These are phyloP conservation scores for Cynodonichthys magdalenae DNA, from an alignment of 2,797 vertebrate species.

Conservation along the genomic window DNA sequence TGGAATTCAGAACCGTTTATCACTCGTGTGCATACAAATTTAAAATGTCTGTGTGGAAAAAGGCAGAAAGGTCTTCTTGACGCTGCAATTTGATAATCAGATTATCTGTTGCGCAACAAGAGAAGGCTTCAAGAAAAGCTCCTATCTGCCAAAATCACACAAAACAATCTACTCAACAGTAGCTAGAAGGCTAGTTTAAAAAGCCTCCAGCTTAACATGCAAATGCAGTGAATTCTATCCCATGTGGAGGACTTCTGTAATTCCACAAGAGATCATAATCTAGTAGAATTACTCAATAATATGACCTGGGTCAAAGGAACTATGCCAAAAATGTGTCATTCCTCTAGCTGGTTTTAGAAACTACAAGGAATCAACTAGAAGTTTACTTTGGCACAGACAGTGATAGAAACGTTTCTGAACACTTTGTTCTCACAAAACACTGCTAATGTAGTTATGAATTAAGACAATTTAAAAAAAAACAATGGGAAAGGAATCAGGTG, in stretches of 20 bases:
- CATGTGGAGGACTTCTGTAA: conserved; percentile 39
- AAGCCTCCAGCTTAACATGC: conserved; percentile 41
- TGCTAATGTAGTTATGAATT: conserved; percentile 1
- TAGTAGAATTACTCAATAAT: conserved; percentile 50
- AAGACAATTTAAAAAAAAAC: conserved; percentile 2
- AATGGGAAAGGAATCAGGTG: background rate
- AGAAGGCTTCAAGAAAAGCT: conserved; percentile 36
- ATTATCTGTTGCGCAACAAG: conserved; percentile 49
- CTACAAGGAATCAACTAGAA: conserved; percentile 12
- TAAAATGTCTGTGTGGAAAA: conserved; percentile 22
- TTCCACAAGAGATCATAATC: conserved; percentile 49
- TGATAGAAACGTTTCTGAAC: conserved; percentile 2
- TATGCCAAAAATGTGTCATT: conserved; percentile 40
- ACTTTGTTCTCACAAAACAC: conserved; percentile 9
- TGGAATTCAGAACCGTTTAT: background rate
- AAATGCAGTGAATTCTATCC: conserved; percentile 21
- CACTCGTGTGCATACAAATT: background rate
- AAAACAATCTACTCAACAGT: conserved; percentile 27
- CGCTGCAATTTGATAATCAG: conserved; percentile 68
- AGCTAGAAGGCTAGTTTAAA: conserved; percentile 24
- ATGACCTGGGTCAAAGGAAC: conserved; percentile 40
- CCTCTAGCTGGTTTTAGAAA: conserved; percentile 36
- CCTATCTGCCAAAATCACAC: conserved; percentile 38
- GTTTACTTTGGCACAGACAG: background rate
- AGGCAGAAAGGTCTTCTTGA: conserved; percentile 46